A percentile compares a stretch with the other conserved stretches of the same genome.
Conservation (phyloP, 2,797 vertebrate genomes). For the Thunnus albacares region DNA sequence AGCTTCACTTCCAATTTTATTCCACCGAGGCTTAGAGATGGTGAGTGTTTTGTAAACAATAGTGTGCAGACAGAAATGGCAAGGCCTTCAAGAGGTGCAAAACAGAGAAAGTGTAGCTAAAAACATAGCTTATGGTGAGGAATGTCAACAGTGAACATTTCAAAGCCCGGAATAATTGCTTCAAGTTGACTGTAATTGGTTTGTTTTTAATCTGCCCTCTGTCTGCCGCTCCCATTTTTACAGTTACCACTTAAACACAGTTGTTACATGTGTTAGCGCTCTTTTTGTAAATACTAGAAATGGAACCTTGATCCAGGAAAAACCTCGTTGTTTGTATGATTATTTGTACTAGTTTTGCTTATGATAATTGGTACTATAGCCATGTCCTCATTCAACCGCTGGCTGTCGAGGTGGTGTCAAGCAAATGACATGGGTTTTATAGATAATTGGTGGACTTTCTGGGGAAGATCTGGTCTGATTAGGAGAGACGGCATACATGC, state of each 20-base stretch:
- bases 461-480: too few species aligned
- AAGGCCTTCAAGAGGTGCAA: conserved; percentile 45
- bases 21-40: conserved; percentile 30
- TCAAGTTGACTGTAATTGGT: conserved; percentile 73
- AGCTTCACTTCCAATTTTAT: conserved; percentile 49
- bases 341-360: conserved; percentile 43
- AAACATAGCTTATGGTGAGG: conserved; percentile 63
- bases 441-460: too few species aligned
- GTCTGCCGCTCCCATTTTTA: conserved; percentile 52
- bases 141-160: conserved; percentile 74
- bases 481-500: too few species aligned
- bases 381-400: too few species aligned
- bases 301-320: conserved; percentile 48
- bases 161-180: conserved; percentile 72
- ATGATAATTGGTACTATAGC: conserved; percentile 41
- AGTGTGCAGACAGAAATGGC: conserved; percentile 53
- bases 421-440: too few species aligned
- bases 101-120: conserved; percentile 71
- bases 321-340: conserved; percentile 40
- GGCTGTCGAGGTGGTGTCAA: too few species aligned
- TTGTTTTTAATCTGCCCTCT: conserved; percentile 64
- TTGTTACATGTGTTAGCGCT: conserved; percentile 55
- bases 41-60: conserved; percentile 63
- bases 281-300: conserved; percentile 64
- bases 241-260: conserved; percentile 60